phyloP scores from a whole-genome alignment of 2,888 invertebrate species.

The Perithous albicinctus region DNA sequence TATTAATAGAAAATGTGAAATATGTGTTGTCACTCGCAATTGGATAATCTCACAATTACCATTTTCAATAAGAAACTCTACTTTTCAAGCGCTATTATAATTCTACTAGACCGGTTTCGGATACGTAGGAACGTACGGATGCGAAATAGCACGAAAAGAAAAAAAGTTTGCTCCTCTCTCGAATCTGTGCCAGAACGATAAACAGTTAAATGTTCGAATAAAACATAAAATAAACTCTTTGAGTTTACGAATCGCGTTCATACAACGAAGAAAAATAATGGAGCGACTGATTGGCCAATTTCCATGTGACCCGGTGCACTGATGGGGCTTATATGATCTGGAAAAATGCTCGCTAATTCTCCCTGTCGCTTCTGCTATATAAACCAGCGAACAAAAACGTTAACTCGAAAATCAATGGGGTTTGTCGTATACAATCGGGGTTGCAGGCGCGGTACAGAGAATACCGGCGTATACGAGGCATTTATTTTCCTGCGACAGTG shows the following conservation, averaged over 20 bases:
- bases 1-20: too few relatives aligned
- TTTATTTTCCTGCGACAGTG: not conserved
- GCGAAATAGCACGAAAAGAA: too few relatives aligned
- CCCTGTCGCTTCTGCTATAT: not conserved
- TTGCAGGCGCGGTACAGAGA: not conserved
- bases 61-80: too few relatives aligned
- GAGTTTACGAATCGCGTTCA: not conserved
- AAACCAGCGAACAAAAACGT: not conserved
- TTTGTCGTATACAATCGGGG: not conserved
- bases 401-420: slow-evolving; percentile 14
- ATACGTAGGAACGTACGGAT: too few relatives aligned
- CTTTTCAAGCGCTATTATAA: too few relatives aligned
- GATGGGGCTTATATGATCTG: slow-evolving; percentile 1
- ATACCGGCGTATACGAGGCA: not conserved
- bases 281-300: slow-evolving; percentile 14
- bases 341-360: slow-evolving; percentile 11
- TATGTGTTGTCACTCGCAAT: too few relatives aligned
- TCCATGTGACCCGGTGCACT: not conserved
- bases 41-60: too few relatives aligned
- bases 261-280: slow-evolving; percentile 5
- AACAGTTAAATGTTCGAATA: not conserved
- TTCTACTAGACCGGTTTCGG: too few relatives aligned
- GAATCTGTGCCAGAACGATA: not conserved
- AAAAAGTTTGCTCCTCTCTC: not conserved
- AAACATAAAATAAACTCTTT: not conserved